Percentiles rank a stretch among this genome's conserved stretches.
Evolutionary conservation across 2,888 invertebrate species (phyloP).

Genomic region (Tineola bisselliella): DNA sequence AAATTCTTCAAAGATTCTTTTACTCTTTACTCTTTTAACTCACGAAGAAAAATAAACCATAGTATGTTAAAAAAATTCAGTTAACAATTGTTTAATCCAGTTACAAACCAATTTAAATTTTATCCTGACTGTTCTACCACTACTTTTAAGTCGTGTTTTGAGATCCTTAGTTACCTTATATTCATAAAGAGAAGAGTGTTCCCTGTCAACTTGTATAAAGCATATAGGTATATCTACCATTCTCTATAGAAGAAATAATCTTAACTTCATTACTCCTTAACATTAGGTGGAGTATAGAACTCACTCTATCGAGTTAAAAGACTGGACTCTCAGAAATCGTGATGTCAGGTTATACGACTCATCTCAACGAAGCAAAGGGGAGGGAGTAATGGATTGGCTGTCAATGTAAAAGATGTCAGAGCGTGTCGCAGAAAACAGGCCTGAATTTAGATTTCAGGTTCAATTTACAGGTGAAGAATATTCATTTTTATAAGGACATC

Average conservation of each 20-base stretch:
- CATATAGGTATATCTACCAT: too few relatives aligned
- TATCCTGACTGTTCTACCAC: too few relatives aligned
- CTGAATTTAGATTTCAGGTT: neutral
- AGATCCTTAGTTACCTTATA: too few relatives aligned
- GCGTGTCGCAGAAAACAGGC: neutral
- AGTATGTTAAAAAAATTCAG: too few relatives aligned
- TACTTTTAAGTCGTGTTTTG: too few relatives aligned
- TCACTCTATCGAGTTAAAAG: neutral
- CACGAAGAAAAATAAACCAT: neutral
- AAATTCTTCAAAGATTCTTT: constrained; percentile 4
- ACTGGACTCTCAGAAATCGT: neutral
- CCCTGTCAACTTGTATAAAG: too few relatives aligned
- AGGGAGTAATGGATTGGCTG: constrained; percentile 12
- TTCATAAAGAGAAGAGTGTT: too few relatives aligned
- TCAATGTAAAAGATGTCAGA: constrained; percentile 12
- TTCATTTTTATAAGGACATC: neutral
- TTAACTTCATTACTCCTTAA: too few relatives aligned
- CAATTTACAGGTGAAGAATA: neutral
- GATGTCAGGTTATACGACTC: neutral
- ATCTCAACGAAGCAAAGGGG: neutral
- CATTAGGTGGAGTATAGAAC: too few relatives aligned
- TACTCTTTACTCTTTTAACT: neutral
- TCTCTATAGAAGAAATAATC: too few relatives aligned
- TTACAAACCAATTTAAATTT: too few relatives aligned
- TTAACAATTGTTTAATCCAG: too few relatives aligned